A percentile compares a stretch with the other conserved stretches of the same genome.
These are phyloP conservation scores for Drosophila fungiperda DNA, from an alignment of 2,888 invertebrate genomes.

Conservation along the genomic window DNA sequence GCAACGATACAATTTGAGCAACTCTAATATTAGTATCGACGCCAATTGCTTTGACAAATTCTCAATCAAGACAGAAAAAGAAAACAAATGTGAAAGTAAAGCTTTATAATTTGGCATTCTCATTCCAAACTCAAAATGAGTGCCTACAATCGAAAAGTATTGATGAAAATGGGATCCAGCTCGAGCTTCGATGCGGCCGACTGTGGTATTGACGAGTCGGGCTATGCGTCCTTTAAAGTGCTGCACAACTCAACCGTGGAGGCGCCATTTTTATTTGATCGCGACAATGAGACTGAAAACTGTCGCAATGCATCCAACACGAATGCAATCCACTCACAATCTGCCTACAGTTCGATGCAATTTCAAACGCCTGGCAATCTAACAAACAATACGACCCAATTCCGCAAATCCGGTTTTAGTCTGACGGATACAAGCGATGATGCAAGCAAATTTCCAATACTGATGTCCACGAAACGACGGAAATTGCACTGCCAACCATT, in stretches of 20 bases:
- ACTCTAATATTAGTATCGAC: slow-evolving; percentile 45
- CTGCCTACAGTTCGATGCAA: slow-evolving; percentile 30
- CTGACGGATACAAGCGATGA: slow-evolving; percentile 19
- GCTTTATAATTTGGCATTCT: slow-evolving; percentile 24
- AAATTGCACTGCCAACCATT: slow-evolving; percentile 43
- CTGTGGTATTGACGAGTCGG: slow-evolving; percentile 65
- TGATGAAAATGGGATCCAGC: slow-evolving; percentile 30
- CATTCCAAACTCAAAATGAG: slow-evolving; percentile 55
- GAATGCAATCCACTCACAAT: slow-evolving; percentile 14
- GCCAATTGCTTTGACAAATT: slow-evolving; percentile 46
- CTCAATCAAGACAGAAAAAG: slow-evolving; percentile 15
- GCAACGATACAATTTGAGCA: slow-evolving; percentile 28
- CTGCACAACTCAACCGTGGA: slow-evolving; percentile 71
- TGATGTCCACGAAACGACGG: slow-evolving; percentile 48
- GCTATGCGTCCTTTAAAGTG: slow-evolving; percentile 65
- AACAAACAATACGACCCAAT: slow-evolving; percentile 14
- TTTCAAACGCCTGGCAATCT: slow-evolving; percentile 56
- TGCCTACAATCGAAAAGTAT: slow-evolving; percentile 54
- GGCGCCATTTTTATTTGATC: slow-evolving; percentile 72
- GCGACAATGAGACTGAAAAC: slow-evolving; percentile 62
- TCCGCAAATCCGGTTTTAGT: slow-evolving; percentile 28
- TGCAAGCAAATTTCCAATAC: slow-evolving; percentile 44
- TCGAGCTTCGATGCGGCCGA: slow-evolving; percentile 49
- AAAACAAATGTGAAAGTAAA: slow-evolving; percentile 53
- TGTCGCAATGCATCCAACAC: slow-evolving; percentile 62